phyloP scores from a whole-genome alignment of 2,888 invertebrate species.

The Timema cristinae region DNA sequence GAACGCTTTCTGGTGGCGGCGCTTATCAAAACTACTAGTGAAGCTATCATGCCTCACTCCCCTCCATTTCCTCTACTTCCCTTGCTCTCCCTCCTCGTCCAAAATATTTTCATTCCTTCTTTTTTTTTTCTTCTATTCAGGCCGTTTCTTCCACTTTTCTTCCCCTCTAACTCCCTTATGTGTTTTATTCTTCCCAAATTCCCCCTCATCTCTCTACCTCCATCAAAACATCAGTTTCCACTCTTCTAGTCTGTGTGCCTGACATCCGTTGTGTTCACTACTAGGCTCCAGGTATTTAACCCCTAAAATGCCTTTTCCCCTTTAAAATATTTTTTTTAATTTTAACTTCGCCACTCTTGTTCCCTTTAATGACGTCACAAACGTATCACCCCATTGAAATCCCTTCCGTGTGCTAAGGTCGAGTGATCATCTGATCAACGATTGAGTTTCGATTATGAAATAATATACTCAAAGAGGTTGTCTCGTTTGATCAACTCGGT shows the following conservation, averaged over 20 bases:
- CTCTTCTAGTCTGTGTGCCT: conserved; percentile 19
- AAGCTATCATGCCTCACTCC: conserved; percentile 15
- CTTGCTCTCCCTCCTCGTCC: neutral
- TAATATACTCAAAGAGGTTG: no score
- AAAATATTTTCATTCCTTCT: conserved; percentile 26
- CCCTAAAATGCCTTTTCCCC: neutral
- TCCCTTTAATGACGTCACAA: no score
- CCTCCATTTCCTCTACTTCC: conserved; percentile 2
- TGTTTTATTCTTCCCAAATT: neutral
- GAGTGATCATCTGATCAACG: no score
- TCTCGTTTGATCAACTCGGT: no score
- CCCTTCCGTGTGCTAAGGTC: no score
- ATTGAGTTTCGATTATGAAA: no score
- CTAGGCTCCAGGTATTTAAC: conserved; percentile 24
- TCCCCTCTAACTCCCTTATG: neutral
- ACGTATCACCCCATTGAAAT: no score
- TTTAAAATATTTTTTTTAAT: no score
- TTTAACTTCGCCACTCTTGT: no score
- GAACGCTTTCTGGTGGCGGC: conserved; percentile 30
- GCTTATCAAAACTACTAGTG: conserved; percentile 30
- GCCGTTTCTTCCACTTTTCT: neutral
- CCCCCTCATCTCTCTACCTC: neutral
- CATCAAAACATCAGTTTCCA: conserved; percentile 21
- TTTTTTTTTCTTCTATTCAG: neutral
- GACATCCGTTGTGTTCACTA: conserved; percentile 20